A percentile compares a stretch with the other conserved stretches of the same genome.
phyloP scores from a whole-genome alignment of 2,888 invertebrate species.

The Drosophila yooni region DNA sequence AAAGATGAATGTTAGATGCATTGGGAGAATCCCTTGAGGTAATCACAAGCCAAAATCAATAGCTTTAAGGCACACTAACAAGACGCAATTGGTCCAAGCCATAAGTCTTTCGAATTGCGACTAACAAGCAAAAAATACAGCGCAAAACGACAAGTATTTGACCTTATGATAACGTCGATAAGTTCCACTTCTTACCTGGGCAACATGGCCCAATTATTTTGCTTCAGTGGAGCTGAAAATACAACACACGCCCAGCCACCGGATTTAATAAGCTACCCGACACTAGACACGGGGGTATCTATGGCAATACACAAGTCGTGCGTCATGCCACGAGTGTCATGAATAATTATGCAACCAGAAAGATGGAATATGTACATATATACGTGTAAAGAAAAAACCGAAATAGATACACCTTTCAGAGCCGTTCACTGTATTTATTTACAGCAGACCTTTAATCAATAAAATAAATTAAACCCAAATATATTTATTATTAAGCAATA shows the following conservation, averaged over 20 bases:
- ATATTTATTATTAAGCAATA: background rate
- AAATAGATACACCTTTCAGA: slow-evolving; percentile 10
- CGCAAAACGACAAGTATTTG: slow-evolving; percentile 24
- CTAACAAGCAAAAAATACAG: slow-evolving; percentile 33
- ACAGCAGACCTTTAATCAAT: background rate
- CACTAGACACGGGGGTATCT: slow-evolving; percentile 26
- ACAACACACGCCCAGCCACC: slow-evolving; percentile 42
- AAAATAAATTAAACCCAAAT: background rate
- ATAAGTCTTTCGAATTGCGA: background rate
- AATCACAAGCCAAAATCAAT: slow-evolving; percentile 44
- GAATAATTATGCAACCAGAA: slow-evolving; percentile 57
- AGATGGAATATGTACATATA: background rate
- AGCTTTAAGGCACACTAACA: slow-evolving; percentile 35
- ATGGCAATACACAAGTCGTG: slow-evolving; percentile 40
- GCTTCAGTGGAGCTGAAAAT: slow-evolving; percentile 76
- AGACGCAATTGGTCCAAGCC: slow-evolving; percentile 24
- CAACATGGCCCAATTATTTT: slow-evolving; percentile 72
- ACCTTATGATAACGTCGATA: slow-evolving; percentile 20
- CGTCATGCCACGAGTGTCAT: slow-evolving; percentile 48
- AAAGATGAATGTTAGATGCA: slow-evolving; percentile 9
- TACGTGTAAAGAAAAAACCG: background rate
- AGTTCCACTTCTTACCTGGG: slow-evolving; percentile 38
- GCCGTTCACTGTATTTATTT: background rate
- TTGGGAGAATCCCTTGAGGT: slow-evolving; percentile 18
- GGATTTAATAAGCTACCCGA: slow-evolving; percentile 67